These are phyloP conservation scores for Gastracanthus pulcherrimus DNA, from an alignment of 2,888 invertebrate species.

Conservation along the genomic window DNA sequence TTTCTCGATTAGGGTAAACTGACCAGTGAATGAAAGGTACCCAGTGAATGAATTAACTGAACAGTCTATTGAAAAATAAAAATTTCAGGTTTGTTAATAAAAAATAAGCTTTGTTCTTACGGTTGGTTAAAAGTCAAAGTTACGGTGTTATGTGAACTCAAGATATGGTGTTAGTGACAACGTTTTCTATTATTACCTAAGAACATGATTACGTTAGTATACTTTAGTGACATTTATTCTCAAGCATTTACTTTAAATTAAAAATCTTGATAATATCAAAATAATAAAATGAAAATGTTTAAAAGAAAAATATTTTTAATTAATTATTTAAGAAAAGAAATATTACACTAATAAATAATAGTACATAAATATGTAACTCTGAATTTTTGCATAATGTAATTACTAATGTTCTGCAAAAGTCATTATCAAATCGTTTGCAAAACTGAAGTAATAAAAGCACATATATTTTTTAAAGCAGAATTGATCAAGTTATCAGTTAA, in stretches of 20 bases:
- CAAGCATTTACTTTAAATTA: not conserved
- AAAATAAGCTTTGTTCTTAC: slow-evolving; percentile 2
- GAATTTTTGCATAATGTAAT: not conserved
- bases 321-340: not conserved
- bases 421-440: too few relatives aligned
- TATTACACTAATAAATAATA: not conserved
- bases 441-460: not conserved
- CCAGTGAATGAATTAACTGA: slow-evolving; percentile 53
- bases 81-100: slow-evolving; percentile 39
- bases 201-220: too few relatives aligned
- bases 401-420: not conserved
- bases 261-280: not conserved
- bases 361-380: not conserved
- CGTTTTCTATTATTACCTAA: too few relatives aligned
- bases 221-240: too few relatives aligned
- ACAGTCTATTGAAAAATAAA: slow-evolving; percentile 50
- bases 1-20: slow-evolving; percentile 40
- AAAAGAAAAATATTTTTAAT: not conserved
- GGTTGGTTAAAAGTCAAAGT: slow-evolving; percentile 10
- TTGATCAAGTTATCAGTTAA: not conserved
- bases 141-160: not conserved
- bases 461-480: not conserved
- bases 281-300: not conserved
- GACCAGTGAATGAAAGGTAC: slow-evolving; percentile 52
- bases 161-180: too few relatives aligned